A percentile compares a stretch with the other conserved stretches of the same genome.
Conservation (phyloP, 2,113 vertebrate species). For the human region DNA sequence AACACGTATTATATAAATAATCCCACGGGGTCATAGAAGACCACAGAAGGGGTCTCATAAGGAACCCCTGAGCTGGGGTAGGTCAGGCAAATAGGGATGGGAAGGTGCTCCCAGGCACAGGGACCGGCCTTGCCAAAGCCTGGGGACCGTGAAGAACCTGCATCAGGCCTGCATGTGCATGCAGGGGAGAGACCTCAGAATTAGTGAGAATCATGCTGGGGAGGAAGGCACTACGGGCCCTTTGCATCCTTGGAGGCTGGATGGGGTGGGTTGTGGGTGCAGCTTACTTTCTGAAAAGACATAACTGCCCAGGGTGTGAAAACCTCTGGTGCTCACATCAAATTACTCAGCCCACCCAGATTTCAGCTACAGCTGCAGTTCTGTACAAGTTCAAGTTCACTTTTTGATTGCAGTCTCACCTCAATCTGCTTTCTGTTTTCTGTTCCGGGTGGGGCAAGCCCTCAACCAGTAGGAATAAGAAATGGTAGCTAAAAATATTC, state of each 20-base stretch:
- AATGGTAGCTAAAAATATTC: too few species aligned
- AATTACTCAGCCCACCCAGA: accelerated
- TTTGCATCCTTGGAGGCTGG: neutral
- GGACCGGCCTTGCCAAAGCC: accelerated
- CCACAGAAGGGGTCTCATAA: too few species aligned
- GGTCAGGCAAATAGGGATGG: neutral
- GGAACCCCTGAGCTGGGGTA: neutral
- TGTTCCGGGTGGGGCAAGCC: accelerated
- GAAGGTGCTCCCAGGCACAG: neutral
- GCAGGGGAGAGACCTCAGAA: too few species aligned
- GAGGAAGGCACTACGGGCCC: neutral
- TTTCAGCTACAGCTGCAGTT: neutral
- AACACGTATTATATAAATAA: neutral
- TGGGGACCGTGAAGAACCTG: neutral
- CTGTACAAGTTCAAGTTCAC: neutral
- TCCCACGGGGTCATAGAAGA: neutral
- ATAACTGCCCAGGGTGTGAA: neutral
- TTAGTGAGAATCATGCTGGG: accelerated
- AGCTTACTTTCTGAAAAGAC: neutral
- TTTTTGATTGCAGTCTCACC: too few species aligned
- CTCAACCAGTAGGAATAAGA: too few species aligned
- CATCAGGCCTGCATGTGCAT: accelerated
- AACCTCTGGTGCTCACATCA: neutral
- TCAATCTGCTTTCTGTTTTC: neutral
- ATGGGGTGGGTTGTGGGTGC: accelerated